Conservation (phyloP, 2,797 vertebrate genomes). For the Fundulus diaphanus region DNA sequence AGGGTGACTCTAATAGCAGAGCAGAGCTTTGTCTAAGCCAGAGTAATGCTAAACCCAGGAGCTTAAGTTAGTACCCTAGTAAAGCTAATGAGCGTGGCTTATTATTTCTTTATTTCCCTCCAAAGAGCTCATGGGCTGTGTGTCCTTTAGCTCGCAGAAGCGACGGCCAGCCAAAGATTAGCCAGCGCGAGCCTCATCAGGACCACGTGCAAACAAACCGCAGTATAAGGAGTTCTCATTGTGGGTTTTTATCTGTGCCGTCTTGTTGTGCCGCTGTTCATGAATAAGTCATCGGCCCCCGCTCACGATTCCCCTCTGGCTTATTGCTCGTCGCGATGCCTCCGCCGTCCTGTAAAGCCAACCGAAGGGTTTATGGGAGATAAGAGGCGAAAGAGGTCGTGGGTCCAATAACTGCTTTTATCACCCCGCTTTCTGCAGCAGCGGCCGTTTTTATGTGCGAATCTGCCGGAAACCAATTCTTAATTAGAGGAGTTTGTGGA, state of each 20-base stretch:
- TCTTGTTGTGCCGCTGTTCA: constrained; percentile 67
- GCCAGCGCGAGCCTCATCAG: constrained; percentile 48
- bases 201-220: constrained; percentile 40
- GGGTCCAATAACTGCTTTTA: constrained; percentile 81
- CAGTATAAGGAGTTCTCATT: constrained; percentile 44
- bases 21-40: constrained; percentile 45
- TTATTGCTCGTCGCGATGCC: constrained; percentile 62
- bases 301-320: constrained; percentile 60
- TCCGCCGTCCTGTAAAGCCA: constrained; percentile 76
- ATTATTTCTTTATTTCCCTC: constrained; percentile 15
- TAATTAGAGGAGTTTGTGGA: constrained; percentile 82
- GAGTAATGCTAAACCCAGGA: constrained; percentile 49
- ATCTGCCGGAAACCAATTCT: constrained; percentile 75
- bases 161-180: constrained; percentile 32
- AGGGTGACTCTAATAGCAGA: constrained; percentile 55
- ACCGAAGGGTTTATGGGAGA: constrained; percentile 82
- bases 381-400: constrained; percentile 78
- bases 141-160: constrained; percentile 5
- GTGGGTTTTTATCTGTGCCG: constrained; percentile 66
- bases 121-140: constrained; percentile 10
- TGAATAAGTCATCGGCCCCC: constrained; percentile 80
- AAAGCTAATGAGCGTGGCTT: constrained; percentile 46
- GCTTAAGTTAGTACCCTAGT: constrained; percentile 35
- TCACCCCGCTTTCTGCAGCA: constrained; percentile 66
- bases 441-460: constrained; percentile 67